Conservation (phyloP, 2,888 invertebrate genomes). For the Drosophila robusta region DNA sequence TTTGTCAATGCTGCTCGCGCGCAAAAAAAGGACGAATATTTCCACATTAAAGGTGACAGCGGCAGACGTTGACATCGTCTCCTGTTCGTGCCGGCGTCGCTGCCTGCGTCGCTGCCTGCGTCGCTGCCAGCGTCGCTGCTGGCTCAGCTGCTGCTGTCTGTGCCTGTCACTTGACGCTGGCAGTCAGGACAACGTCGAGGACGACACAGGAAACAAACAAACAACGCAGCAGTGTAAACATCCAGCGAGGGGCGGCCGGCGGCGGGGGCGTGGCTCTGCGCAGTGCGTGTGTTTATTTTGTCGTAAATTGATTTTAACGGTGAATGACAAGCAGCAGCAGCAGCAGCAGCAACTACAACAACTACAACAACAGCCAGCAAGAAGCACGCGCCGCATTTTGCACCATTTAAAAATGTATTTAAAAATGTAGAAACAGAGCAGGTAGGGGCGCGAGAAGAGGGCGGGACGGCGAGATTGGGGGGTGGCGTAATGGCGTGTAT, state of each 20-base stretch:
- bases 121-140: background rate
- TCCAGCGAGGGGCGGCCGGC: slow-evolving; percentile 20
- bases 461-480: background rate
- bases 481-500: slow-evolving; percentile 26
- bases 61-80: slow-evolving; percentile 63
- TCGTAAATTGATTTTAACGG: slow-evolving; percentile 80
- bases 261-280: slow-evolving; percentile 27
- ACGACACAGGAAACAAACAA: slow-evolving; percentile 71
- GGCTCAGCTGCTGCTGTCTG: slow-evolving; percentile 1
- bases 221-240: slow-evolving; percentile 72
- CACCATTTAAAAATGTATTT: slow-evolving; percentile 74
- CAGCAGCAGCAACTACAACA: slow-evolving; percentile 35
- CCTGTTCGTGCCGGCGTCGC: slow-evolving; percentile 6
- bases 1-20: slow-evolving; percentile 47
- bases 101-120: background rate
- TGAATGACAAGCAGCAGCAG: slow-evolving; percentile 72
- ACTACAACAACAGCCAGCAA: slow-evolving; percentile 24
- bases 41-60: slow-evolving; percentile 76
- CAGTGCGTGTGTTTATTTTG: slow-evolving; percentile 76
- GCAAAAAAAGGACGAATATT: slow-evolving; percentile 53
- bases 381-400: slow-evolving; percentile 54
- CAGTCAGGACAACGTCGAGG: slow-evolving; percentile 13
- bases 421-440: slow-evolving; percentile 36
- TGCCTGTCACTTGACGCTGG: slow-evolving; percentile 5
- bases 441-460: slow-evolving; percentile 13